Evolutionary conservation across 2,797 vertebrate genomes (phyloP), one percentile per base, ranked within the genome.

Genomic region (Leptoclinus maculatus): DNA sequence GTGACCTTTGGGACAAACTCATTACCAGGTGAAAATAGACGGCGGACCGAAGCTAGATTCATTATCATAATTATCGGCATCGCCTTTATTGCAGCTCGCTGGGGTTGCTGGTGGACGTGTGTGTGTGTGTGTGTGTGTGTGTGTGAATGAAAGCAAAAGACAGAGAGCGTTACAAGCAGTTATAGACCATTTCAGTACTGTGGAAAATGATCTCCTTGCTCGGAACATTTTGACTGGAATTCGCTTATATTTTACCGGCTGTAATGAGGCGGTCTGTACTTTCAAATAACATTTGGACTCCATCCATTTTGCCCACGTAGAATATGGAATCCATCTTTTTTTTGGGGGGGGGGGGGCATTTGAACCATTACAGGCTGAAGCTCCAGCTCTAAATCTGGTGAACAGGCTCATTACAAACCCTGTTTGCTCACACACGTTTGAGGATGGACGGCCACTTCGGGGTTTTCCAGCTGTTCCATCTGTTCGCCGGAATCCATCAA

Each of bases 21-120:
- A 91, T 91, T 92, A 91, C 79, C 85, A 80, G 85, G 86, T 88
- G 90, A 92, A 85, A 91, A 91, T 91, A 84, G 87, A 88, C n/a
- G 7, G 74, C 80, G 71, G 79, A 89, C 88, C 89, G 71, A 83
- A 86, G 74, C 80, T 73, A 62, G 85, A 86, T 86, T 89, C 86
- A 91, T 93, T 91, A 91, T 85, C 87, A 92, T 89, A 93, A 92
- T 94, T 89, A 91, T 92, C 87, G 83, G 79, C 2, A 12, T 41
- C 11, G 34, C 81, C 81, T 90, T 88, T 87, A 84, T 76, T 84
- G 85, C 79, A 71, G 67, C 79, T 87, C 32, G 9, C 68, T 51
- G 63, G 71, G 84, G 68, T 77, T 88, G 76, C 67, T 85, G 83
- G 82, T 80, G 3, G 32, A 81, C 66, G 59, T 39, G 49, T 60